Evolutionary conservation across 2,888 invertebrate species (phyloP).

Genomic region (Diaphora mendica): DNA sequence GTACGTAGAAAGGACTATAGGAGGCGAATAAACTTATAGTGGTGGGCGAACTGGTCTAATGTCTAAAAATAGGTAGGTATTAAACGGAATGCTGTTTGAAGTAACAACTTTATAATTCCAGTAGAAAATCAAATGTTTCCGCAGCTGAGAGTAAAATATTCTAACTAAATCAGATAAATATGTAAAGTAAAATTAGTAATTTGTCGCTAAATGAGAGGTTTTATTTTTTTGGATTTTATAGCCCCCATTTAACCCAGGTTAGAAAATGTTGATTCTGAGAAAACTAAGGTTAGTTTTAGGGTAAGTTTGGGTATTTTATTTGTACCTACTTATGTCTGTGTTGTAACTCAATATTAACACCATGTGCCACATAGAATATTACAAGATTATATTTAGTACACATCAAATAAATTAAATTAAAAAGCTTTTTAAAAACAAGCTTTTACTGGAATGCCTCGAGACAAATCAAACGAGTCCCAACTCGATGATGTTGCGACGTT

Average conservation of each 20-base stretch:
- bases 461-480: no score
- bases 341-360: neutral
- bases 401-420: no score
- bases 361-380: neutral
- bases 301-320: neutral
- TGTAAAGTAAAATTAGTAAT: neutral
- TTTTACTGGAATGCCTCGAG: no score
- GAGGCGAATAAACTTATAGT: neutral
- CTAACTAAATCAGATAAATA: neutral
- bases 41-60: constrained; percentile 1
- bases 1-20: neutral
- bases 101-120: neutral
- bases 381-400: no score
- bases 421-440: no score
- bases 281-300: neutral
- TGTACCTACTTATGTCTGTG: no score
- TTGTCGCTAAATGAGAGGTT: neutral
- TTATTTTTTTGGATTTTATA: neutral
- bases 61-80: constrained; percentile 3
- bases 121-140: neutral
- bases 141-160: neutral
- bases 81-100: neutral
- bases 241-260: neutral
- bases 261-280: neutral
- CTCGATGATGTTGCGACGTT: no score